A percentile compares a stretch with the other conserved stretches of the same genome.
Evolutionary conservation across 2,113 vertebrate genomes (phyloP).

Genomic region (Ciconia stormi): DNA sequence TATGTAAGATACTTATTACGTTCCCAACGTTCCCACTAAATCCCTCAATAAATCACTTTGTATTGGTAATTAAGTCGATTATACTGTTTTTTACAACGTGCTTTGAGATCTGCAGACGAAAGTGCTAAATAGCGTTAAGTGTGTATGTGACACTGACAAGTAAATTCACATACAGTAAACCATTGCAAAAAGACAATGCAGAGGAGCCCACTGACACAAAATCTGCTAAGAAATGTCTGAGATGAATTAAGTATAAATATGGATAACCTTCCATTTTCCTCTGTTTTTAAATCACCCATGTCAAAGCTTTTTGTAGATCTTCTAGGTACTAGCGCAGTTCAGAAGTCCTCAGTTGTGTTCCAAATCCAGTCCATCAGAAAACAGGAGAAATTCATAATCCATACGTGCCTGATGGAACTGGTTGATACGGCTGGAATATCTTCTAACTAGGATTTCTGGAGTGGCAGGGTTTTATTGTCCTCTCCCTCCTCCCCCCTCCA

Average conservation of each 20-base stretch:
- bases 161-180: not conserved
- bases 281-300: not conserved
- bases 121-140: not conserved
- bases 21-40: not conserved
- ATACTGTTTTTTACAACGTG: not conserved
- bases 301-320: not conserved
- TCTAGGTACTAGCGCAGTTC: not conserved
- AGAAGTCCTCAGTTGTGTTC: constrained; percentile 16
- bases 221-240: not conserved
- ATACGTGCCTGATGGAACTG: not conserved
- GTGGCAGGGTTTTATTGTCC: not conserved
- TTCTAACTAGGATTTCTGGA: constrained; percentile 26
- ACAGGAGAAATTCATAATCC: not conserved
- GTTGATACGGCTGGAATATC: not conserved
- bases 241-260: not conserved
- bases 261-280: not conserved
- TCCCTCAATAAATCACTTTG: not conserved
- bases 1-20: fast-evolving
- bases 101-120: not conserved
- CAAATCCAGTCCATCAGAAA: constrained; percentile 15
- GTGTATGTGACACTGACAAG: not conserved
- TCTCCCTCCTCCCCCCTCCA: constrained; percentile 2
- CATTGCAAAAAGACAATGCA: not conserved
- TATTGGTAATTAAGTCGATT: not conserved
- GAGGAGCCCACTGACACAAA: not conserved